These are phyloP conservation scores for Plagodis dolabraria DNA, from an alignment of 2,888 invertebrate genomes.

Conservation along the genomic window DNA sequence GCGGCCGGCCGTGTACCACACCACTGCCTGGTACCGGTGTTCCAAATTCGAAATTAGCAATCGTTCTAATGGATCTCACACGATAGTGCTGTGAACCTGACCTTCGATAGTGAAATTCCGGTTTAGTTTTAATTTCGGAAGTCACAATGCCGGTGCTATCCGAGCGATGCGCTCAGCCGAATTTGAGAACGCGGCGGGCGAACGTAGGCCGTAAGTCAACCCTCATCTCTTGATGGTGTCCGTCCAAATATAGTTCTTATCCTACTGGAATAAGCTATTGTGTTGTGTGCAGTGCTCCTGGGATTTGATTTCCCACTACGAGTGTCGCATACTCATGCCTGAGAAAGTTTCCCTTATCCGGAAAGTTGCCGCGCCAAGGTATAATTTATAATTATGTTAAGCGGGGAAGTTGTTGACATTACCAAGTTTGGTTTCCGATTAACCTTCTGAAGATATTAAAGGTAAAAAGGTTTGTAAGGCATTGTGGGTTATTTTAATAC, in stretches of 20 bases:
- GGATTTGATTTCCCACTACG: slow-evolving; percentile 49
- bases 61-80: slow-evolving; percentile 61
- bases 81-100: slow-evolving; percentile 69
- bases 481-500: slow-evolving; percentile 38
- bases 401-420: slow-evolving; percentile 52
- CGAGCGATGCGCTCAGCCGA: slow-evolving; percentile 68
- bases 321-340: slow-evolving; percentile 56
- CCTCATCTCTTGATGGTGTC: slow-evolving; percentile 48
- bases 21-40: slow-evolving; percentile 72
- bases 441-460: slow-evolving; percentile 51
- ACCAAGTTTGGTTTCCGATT: slow-evolving; percentile 50
- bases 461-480: slow-evolving; percentile 41
- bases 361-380: slow-evolving; percentile 45
- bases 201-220: slow-evolving; percentile 73
- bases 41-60: slow-evolving; percentile 46
- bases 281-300: slow-evolving; percentile 37
- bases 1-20: slow-evolving; percentile 75
- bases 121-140: slow-evolving; percentile 43
- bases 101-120: slow-evolving; percentile 48
- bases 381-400: slow-evolving; percentile 41
- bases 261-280: slow-evolving; percentile 39
- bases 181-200: slow-evolving; percentile 63
- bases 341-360: slow-evolving; percentile 56
- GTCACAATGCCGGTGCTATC: slow-evolving; percentile 71
- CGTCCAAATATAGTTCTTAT: slow-evolving; percentile 49